Base-by-base conservation (phyloP, 2,113 vertebrate genomes). In the Hippocampus guttulatus region DNA sequence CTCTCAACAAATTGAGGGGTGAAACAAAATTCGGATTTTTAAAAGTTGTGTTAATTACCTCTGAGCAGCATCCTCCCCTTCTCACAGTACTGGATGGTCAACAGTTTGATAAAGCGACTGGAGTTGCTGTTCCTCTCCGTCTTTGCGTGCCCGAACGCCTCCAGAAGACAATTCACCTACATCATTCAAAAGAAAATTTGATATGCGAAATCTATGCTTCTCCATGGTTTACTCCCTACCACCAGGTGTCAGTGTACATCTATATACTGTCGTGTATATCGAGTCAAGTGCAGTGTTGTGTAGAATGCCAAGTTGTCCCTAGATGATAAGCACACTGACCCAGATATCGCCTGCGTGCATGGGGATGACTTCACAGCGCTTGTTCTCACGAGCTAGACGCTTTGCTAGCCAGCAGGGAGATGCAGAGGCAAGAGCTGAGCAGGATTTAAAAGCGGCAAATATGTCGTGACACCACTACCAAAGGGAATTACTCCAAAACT, bases 91-190 rank as follows among this genome's bases (percentile, higher is more conserved):
- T 96, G 95, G 15, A 98, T 75, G 30, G 93, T 95, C 61, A 96
- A 83, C 47, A 95, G 93, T 75, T 98, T 96, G 63, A 96, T 94
- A 75, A 95, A 96, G 71, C 96, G 93, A 69, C 95, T 98, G 18
- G 95, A 94, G 63, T 90, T 91, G 79, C 87, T 86, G 83, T 93
- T 98, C 74, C 93, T 91, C 0, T 86, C 87, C n/a, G 95, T 98
- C 85, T 91, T 95, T 51, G 96, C 96, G 41, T 98, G 95, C 62
- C 95, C 95, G 66, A 98, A 98, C 27, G 95, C 94, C 84, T 98
- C 96, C 79, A 98, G 85, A 65, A 98, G 87, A 77, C 88, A 93
- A 77, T 91, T 93, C 57, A 94, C 95, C 96, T 98, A 84, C 14
- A 67, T 41, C 20, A 40, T 21, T 12, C 10, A 52, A 54, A 33